phyloP scores from a whole-genome alignment of 2,113 vertebrate genomes.

The Pteruthius melanotis region DNA sequence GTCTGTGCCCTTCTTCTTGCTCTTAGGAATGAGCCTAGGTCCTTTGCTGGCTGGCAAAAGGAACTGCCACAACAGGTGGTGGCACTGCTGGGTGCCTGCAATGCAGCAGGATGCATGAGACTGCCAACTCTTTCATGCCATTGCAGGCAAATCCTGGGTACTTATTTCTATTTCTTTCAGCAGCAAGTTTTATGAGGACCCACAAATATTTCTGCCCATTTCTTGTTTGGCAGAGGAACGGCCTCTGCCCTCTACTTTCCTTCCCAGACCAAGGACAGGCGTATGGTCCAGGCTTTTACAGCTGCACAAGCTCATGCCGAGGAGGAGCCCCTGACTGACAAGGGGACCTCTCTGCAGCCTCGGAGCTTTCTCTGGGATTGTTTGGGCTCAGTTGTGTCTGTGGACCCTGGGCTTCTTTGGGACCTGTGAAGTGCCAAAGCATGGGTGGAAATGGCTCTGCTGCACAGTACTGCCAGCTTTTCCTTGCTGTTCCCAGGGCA shows the following conservation, averaged over 20 bases:
- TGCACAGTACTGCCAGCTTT: fast-evolving
- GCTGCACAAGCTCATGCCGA: fast-evolving
- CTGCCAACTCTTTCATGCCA: neutral
- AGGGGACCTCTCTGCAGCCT: fast-evolving
- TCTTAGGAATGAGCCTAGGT: neutral
- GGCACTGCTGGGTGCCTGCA: neutral
- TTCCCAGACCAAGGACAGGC: neutral
- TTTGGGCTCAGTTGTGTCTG: fast-evolving
- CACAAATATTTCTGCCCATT: neutral
- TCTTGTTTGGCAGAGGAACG: fast-evolving
- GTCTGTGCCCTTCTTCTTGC: neutral
- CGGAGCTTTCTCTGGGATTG: neutral
- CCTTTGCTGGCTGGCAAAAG: neutral
- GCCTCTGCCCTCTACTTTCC: neutral
- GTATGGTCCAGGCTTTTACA: neutral
- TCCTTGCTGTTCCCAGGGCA: neutral
- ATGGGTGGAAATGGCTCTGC: neutral
- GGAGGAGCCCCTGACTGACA: neutral
- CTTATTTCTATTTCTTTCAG: neutral
- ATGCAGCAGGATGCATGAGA: fast-evolving
- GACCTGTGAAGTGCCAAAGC: neutral
- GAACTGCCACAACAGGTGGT: neutral
- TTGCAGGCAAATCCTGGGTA: neutral
- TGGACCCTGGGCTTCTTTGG: neutral
- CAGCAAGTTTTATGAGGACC: neutral